Evolutionary conservation across 2,888 invertebrate species (phyloP), one percentile per base, ranked within the genome.

Genomic region (Drosophila antonietae): DNA sequence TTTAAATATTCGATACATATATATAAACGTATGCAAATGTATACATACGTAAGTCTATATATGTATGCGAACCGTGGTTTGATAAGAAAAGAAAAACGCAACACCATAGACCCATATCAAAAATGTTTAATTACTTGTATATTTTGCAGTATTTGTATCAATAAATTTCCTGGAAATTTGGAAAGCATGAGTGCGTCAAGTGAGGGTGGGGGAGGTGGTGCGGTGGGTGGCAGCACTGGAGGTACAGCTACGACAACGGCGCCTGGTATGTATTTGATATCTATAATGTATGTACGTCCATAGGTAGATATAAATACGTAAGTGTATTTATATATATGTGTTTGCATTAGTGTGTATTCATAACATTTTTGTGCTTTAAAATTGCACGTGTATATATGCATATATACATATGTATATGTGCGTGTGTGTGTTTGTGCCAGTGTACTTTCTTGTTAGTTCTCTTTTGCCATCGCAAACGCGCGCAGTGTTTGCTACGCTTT

Each of bases 121-220:
- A 47, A 23, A 55, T 61, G 47, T 51, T 20, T 43, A 46, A 41
- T 33, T 23, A 28, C 43, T 59, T 31, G 14, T 44, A 43, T 44
- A 6, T 28, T 65, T 80, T 75, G 18, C 80, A 86, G 88, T 71
- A 86, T 84, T 89, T 87, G 79, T 63, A 78, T 80, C 72, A 82
- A 83, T 68, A 82, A 81, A 72, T 83, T 80, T 75, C 83, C 83
- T 72, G 83, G 83, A 68, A 88, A 85, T 77, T 69, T 89, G 71
- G 78, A 83, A 71, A 87, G 71, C 70, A 91, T 91, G 91, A 91
- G 86, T 78, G 85, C 90, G 39, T 71, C 84, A 41, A 81, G 82
- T 73, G 91, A 91, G 57, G 82, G 83, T 20, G 90, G 85, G 56
- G 80, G 81, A 41, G 88, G 82, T 20, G 82, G 89, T 55, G 59